Base-by-base conservation (phyloP, 2,113 vertebrate genomes). In the Romanogobio albipinnatus region DNA sequence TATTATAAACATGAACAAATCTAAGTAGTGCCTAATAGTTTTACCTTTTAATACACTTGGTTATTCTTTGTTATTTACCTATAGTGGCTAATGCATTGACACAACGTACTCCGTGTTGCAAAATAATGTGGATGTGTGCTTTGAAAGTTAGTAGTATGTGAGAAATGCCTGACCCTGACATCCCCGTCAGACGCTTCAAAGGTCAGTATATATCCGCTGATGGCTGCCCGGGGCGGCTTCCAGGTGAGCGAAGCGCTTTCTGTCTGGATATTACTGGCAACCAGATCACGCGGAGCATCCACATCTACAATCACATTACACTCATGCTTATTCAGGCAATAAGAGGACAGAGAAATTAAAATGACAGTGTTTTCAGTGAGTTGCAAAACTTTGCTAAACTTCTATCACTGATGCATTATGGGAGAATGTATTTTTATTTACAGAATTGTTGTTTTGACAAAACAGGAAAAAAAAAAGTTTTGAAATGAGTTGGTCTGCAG, bases 281-380 rank as follows among this genome's bases (percentile, higher is more conserved):
- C 91, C 85, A 99, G 87, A 80, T 98, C 96, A 68, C 93, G 94
- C 4, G 97, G 97, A 87, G 96, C 91, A 88, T 99, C 98, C n/a
- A 98, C 89, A 26, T 92, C 98, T 99, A 89, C 51, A 93, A 43
- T 86, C 3, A 89, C 74, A 33, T n/a, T 19, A 70, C 66, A 70
- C 4, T 5, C 66, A 70, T 22, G 5, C 8, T 68, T 39, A 68
- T 39, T 39, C 33, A 2, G 33, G 3, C 64, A 68, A 9, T 22
- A 19, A 39, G 17, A 70, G 10, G 29, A 70, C 17, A 56, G 17
- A 56, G 51, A 7, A 56, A 56, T 19, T 19, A 19, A 56, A 56
- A 64, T 26, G 10, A 62, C 24, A 26, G 59, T 2, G 5, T 64
- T 7, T 29, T 26, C 43, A 66, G 2, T 9, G n/a, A n/a, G 17